Evolutionary conservation across 2,113 vertebrate genomes (phyloP), one percentile per base, ranked within the genome.

Genomic region (Odontesthes bonariensis): DNA sequence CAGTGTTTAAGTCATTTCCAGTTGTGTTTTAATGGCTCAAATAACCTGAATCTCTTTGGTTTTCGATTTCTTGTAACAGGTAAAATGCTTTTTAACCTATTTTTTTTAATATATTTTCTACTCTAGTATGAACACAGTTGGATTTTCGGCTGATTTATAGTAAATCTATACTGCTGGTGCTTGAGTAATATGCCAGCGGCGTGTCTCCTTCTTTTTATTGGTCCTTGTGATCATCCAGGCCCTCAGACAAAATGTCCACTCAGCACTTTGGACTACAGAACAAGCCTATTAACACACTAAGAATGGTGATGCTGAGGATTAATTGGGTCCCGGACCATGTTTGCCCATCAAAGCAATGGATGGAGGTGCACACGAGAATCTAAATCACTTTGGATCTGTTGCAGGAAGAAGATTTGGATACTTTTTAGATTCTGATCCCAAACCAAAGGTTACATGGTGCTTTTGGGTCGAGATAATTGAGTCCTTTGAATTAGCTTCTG

Each of bases 221-320:
- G 38, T 77, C 20, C 22, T 55, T 83, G 51, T 55, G 46, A 65
- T 44, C 59, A 57, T 47, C 5, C 31, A 56, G 27, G 67, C 42
- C 54, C 52, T 61, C 42, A 19, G 54, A 58, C 65, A 57, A 65
- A 69, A 83, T 31, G 70, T 69, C 65, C 20, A 65, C 46, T 79
- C 69, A 82, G 58, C 64, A 67, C 63, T 16, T 53, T 83, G 65
- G 71, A 60, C 6, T 6, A 27, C 63, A 53, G 52, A 59, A 67
- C 38, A n/a, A 77, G 59, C 52, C 70, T 78, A 58, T 74, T 84
- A 63, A 75, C 63, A 42, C 38, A 60, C 53, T 23, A 52, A 53
- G 65, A 27, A 27, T 49, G 58, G 59, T 3, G 9, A 17, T 46
- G 52, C 10, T 47, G 23, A 40, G 49, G 55, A 49, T 81, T 33